Evolutionary conservation across 2,113 vertebrate genomes (phyloP), one percentile per base, ranked within the genome.

Genomic region (Gasterosteus aculeatus): DNA sequence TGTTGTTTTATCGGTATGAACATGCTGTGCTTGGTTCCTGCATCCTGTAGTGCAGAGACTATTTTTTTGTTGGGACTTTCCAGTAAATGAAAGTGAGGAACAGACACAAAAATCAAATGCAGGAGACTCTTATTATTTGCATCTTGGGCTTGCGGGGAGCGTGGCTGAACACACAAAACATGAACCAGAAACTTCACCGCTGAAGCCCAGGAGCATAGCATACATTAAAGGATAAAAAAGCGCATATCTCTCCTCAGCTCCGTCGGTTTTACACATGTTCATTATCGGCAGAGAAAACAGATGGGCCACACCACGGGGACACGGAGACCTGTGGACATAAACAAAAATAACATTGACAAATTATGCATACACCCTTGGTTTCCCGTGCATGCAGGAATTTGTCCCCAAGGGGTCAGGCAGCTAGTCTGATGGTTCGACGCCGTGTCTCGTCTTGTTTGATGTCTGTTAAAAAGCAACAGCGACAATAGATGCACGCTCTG

Each of bases 141-240:
- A 26, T 53, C n/a, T 22, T 62, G 69, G 59, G 60, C 64, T 85
- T 26, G 56, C 49, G 44, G 68, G 42, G 31, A 75, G 56, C 19
- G 15, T 39, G 81, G 60, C 12, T 47, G 75, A 82, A 81, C 59
- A 77, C 80, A 85, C 75, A 83, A 83, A 85, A 85, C 81, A 82
- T 87, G 88, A 89, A 89, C 85, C 81, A 90, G 85, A 89, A 91
- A 90, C 88, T 84, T 89, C 88, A 90, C 33, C 54, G 61, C 12
- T 80, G 82, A 88, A 92, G 90, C 90, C 91, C 87, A 69, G 33
- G 84, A 87, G 88, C 80, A 82, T 73, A 78, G 84, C 87, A 86
- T 89, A 80, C 69, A 89, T 88, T 86, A 91, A 88, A 86, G 78
- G 77, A 87, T 75, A 83, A 83, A 84, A 74, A 84, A 74, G 31